Percentiles rank a stretch among this genome's conserved stretches.
phyloP scores from a whole-genome alignment of 2,888 invertebrate genomes.

The Timema cristinae region DNA sequence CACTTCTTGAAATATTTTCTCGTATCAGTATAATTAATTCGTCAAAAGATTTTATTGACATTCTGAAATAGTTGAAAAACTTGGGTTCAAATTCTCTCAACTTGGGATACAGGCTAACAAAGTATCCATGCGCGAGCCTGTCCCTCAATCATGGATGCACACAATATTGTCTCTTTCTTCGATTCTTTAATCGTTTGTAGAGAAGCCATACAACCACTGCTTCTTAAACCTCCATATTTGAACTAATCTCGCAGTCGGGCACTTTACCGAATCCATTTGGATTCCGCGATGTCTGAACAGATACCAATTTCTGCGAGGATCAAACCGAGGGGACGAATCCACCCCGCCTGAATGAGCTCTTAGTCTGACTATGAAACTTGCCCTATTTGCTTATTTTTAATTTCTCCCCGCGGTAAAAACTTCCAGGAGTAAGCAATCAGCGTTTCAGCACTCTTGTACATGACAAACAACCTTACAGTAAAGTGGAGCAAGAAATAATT shows the following conservation, averaged over 20 bases:
- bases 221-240: background rate
- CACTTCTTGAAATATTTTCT: background rate
- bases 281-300: background rate
- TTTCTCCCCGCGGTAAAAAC: too few relatives aligned
- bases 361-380: too few relatives aligned
- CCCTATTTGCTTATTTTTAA: too few relatives aligned
- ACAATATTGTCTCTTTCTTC: background rate
- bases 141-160: background rate
- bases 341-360: background rate
- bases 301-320: background rate
- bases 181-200: background rate
- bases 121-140: background rate
- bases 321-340: background rate
- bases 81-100: background rate
- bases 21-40: background rate
- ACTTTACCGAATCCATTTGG: background rate
- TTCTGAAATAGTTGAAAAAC: constrained; percentile 5
- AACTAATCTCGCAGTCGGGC: background rate
- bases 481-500: too few relatives aligned
- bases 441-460: too few relatives aligned
- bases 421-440: too few relatives aligned
- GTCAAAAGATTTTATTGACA: constrained; percentile 1
- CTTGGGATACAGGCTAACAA: background rate
- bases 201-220: background rate
- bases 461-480: too few relatives aligned